Conservation (phyloP, 2,113 vertebrate species). For the Eira barbara region DNA sequence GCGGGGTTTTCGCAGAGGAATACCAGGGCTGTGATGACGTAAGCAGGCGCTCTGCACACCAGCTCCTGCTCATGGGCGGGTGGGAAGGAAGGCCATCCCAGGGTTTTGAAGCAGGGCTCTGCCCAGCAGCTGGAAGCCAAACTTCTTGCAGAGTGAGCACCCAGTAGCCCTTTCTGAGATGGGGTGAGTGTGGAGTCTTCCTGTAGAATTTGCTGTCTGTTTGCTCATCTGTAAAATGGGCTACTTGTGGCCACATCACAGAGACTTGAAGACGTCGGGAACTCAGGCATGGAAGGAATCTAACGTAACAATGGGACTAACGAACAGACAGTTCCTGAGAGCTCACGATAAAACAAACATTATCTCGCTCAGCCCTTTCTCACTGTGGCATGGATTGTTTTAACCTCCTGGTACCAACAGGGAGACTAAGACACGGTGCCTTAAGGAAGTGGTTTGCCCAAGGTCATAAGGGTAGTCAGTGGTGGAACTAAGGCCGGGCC, state of each 20-base stretch:
- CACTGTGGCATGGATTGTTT: rapidly evolving
- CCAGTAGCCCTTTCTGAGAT: too few species aligned
- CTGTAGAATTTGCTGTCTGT: not conserved
- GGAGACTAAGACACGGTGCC: rapidly evolving
- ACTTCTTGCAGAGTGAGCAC: not conserved
- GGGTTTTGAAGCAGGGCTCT: not conserved
- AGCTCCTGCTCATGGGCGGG: not conserved
- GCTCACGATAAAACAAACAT: rapidly evolving
- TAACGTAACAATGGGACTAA: rapidly evolving
- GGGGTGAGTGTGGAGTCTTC: too few species aligned
- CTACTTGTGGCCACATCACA: rapidly evolving
- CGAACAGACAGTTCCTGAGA: not conserved
- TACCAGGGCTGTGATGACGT: conserved; percentile 64
- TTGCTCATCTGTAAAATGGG: not conserved
- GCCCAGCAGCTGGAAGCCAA: conserved; percentile 23
- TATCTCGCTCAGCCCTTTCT: rapidly evolving
- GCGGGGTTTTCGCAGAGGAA: conserved; percentile 70
- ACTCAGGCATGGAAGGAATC: not conserved
- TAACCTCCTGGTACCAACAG: rapidly evolving
- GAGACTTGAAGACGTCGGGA: rapidly evolving
- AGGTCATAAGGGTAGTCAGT: rapidly evolving
- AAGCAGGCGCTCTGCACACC: conserved; percentile 51
- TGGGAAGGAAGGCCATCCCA: conserved; percentile 33
- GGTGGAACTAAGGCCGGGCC: not conserved
- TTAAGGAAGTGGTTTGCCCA: too few species aligned